Percentiles rank a stretch among this genome's conserved stretches.
Evolutionary conservation across 2,888 invertebrate species (phyloP).

Genomic region (Achlya flavicornis): DNA sequence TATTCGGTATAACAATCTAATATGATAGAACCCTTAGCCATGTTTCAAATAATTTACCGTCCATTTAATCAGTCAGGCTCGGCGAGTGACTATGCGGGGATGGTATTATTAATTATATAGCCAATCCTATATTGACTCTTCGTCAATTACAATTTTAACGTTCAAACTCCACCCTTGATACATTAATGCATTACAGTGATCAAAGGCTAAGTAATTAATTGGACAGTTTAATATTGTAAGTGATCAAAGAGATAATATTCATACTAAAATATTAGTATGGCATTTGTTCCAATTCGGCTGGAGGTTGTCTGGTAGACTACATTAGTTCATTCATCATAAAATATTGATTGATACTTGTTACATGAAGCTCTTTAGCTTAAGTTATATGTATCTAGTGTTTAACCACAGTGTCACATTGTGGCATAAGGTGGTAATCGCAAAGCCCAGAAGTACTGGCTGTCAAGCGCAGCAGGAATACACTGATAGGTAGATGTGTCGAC

Average conservation of each 20-base stretch:
- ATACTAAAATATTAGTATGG: too few relatives aligned
- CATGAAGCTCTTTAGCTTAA: too few relatives aligned
- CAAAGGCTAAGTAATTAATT: not conserved
- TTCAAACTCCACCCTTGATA: not conserved
- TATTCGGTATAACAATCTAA: not conserved
- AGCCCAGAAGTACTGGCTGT: too few relatives aligned
- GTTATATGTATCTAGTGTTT: too few relatives aligned
- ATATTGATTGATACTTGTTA: too few relatives aligned
- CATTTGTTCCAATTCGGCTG: not conserved
- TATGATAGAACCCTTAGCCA: slow-evolving; percentile 4
- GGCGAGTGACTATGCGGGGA: not conserved
- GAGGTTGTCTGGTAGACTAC: not conserved
- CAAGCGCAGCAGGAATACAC: too few relatives aligned
- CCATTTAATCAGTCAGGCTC: slow-evolving; percentile 1
- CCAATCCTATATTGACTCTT: not conserved
- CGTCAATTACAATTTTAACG: not conserved
- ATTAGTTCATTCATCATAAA: too few relatives aligned
- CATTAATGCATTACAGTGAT: slow-evolving; percentile 1
- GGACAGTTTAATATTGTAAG: not conserved
- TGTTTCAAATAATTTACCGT: not conserved
- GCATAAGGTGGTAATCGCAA: too few relatives aligned
- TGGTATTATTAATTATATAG: not conserved
- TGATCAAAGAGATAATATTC: not conserved
- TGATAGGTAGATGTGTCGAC: too few relatives aligned
- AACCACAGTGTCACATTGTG: too few relatives aligned